Conservation (phyloP, 1,140 invertebrate genomes). For the Idris sp. region DNA sequence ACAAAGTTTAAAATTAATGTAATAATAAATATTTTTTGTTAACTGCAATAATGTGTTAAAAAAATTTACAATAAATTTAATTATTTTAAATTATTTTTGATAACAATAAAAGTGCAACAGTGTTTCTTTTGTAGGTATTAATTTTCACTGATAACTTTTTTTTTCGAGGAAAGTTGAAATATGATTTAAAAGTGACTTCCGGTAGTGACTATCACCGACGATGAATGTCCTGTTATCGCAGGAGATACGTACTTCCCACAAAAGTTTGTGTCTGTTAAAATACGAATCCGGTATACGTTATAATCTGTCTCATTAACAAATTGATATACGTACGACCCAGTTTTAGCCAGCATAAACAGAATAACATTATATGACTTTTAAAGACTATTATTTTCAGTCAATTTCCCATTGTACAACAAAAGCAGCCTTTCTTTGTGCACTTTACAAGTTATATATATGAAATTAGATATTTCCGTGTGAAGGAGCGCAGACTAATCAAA, state of each 20-base stretch:
- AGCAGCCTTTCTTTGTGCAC: no score
- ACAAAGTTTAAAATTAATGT: no score
- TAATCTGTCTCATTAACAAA: slow-evolving; percentile 69
- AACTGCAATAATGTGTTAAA: no score
- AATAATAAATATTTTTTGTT: no score
- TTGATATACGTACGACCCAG: slow-evolving; percentile 44
- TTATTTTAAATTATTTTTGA: background rate
- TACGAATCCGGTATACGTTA: slow-evolving; percentile 50
- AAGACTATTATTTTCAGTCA: no score
- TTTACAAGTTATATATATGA: no score
- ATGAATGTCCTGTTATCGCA: slow-evolving; percentile 60
- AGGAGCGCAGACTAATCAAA: no score
- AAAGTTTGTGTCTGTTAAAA: slow-evolving; percentile 43
- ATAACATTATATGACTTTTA: background rate
- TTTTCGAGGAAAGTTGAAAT: slow-evolving; percentile 15
- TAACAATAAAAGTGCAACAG: slow-evolving; percentile 1
- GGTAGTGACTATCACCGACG: slow-evolving; percentile 62
- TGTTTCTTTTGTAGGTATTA: slow-evolving; percentile 22
- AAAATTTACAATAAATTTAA: no score
- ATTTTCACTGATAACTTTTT: slow-evolving; percentile 33
- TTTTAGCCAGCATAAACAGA: slow-evolving; percentile 2
- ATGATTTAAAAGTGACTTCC: slow-evolving; percentile 51
- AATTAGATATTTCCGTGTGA: no score
- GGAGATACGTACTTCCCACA: slow-evolving; percentile 70
- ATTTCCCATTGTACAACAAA: no score